Conservation (phyloP, 2,888 invertebrate species). For the Drosophila pegasa region DNA sequence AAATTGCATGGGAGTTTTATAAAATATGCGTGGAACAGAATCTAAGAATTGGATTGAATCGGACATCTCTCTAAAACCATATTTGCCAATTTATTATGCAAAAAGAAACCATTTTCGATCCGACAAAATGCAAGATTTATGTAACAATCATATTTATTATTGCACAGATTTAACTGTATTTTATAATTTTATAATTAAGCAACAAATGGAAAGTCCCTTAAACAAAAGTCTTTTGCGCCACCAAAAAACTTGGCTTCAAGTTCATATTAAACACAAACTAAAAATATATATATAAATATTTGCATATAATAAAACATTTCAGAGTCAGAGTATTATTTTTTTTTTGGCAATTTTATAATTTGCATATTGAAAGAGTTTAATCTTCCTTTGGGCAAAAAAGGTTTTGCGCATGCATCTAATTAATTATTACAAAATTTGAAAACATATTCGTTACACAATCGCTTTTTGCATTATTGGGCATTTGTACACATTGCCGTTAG, state of each 20-base stretch:
- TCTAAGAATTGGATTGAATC: too few relatives aligned
- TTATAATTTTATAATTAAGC: conserved; percentile 47
- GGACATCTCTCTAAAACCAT: neutral
- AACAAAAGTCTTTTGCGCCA: conserved; percentile 67
- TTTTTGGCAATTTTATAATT: conserved; percentile 29
- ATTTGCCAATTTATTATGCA: neutral
- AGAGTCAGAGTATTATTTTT: conserved; percentile 17
- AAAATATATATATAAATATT: conserved; percentile 13
- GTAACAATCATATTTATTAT: neutral
- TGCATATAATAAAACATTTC: conserved; percentile 32
- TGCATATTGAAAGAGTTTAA: conserved; percentile 42
- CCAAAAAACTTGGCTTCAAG: conserved; percentile 32
- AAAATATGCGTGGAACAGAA: too few relatives aligned
- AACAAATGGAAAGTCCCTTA: conserved; percentile 12
- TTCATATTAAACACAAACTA: conserved; percentile 24
- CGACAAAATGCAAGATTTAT: neutral
- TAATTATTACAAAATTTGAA: conserved; percentile 26
- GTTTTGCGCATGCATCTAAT: conserved; percentile 35
- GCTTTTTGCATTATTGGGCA: conserved; percentile 31
- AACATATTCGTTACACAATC: conserved; percentile 42
- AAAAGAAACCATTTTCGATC: neutral
- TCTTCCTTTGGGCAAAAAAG: conserved; percentile 28
- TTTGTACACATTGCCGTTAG: conserved; percentile 52
- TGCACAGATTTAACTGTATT: neutral
- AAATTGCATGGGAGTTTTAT: neutral